phyloP scores from a whole-genome alignment of 1,140 invertebrate genomes.

The Lepeophtheirus salmonis region DNA sequence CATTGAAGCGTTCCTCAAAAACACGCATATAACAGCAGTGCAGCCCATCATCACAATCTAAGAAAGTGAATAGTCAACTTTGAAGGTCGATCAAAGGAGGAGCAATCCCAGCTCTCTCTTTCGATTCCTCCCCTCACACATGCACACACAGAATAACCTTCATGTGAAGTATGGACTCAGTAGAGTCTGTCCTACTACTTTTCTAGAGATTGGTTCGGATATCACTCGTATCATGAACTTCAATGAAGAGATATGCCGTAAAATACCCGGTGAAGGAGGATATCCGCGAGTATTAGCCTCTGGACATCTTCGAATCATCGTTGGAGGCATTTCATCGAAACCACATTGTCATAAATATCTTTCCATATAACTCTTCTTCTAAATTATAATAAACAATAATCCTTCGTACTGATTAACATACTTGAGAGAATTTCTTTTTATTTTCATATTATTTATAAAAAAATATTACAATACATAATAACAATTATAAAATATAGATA shows the following conservation, averaged over 20 bases:
- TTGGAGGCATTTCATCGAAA: neutral
- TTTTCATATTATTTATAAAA: too few species aligned
- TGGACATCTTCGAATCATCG: neutral
- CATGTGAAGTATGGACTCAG: neutral
- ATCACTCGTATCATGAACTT: neutral
- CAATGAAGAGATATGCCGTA: neutral
- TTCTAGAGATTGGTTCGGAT: neutral
- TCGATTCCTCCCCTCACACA: neutral
- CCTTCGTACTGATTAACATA: neutral
- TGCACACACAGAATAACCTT: neutral
- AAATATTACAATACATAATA: too few species aligned
- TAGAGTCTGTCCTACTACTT: neutral
- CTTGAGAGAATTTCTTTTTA: neutral
- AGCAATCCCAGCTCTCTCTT: neutral
- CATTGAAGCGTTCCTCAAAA: neutral
- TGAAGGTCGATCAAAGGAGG: neutral
- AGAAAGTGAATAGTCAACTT: neutral
- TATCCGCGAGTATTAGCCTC: neutral
- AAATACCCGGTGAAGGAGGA: neutral
- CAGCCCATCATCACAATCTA: neutral
- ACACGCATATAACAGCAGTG: neutral
- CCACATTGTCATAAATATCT: neutral
- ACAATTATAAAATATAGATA: too few species aligned
- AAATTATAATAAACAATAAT: neutral
- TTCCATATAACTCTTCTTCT: neutral